Base-by-base conservation (phyloP, 2,797 vertebrate species). In the Pempheris klunzingeri region DNA sequence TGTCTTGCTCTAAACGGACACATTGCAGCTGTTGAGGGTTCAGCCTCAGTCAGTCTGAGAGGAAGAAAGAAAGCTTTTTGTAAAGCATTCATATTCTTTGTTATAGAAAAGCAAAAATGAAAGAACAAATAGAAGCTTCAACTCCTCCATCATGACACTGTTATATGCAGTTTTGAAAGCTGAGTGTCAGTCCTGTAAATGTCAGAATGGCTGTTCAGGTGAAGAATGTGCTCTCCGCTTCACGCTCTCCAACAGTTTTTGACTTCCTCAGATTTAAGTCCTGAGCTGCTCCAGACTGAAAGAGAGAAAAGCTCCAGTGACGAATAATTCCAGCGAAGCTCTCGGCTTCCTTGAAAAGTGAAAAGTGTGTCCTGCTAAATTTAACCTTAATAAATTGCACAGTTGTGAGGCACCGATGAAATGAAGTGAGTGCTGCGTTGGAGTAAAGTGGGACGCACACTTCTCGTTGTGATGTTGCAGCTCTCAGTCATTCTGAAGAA, bases 401-500 rank as follows among this genome's bases (percentile, higher is more conserved):
- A 58, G 46, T 71, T 3, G 14, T 24, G 59, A 43, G 62, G 44
- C 20, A 0, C 61, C 57, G 34, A 74, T 78, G 28, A 38, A 57
- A 63, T 77, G n/a, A 79, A 67, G 59, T 58, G n/a, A 57, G 34
- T 39, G 50, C 54, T 53, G 41, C 13, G 5, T 38, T 50, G 38
- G 26, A 60, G 61, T 30, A 70, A 79, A 71, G 36, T 60, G n/a
- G 71, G 41, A 46, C 61, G 64, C 26, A 28, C 38, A 43, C 15
- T 39, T 71, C 20, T 74, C 78, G 67, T 82, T 61, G n/a, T 52
- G 36, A 47, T 76, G 62, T 64, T 65, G 43, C 43, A 30, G 59
- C 75, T 47, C 17, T 54, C 50, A 44, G 58, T 32, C 57, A 50
- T 43, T 68, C 41, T 88, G 49, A 82, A 63, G 43, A 68, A 71